A percentile compares a stretch with the other conserved stretches of the same genome.
phyloP scores from a whole-genome alignment of 2,797 vertebrate genomes.

The Benthosema pterotum region DNA sequence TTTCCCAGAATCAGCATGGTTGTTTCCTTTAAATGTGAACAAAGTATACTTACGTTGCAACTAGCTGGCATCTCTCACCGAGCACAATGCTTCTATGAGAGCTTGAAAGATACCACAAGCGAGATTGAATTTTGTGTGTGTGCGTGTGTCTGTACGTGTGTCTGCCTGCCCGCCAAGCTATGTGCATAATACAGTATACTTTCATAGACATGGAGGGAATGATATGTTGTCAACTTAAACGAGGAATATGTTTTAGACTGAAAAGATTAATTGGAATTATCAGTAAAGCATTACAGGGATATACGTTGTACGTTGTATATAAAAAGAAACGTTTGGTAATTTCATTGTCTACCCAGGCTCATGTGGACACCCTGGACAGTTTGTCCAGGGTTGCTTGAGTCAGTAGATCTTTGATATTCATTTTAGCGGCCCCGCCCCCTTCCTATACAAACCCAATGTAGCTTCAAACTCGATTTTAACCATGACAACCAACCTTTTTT shows the following conservation, averaged over 20 bases:
- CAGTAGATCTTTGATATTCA: no score
- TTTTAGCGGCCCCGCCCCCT: no score
- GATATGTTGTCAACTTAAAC: not conserved
- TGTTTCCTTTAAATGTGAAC: conserved; percentile 41
- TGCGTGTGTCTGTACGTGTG: not conserved
- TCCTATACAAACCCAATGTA: no score
- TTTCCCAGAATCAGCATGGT: conserved; percentile 48
- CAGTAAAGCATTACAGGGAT: no score
- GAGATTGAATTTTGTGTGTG: not conserved
- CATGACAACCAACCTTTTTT: no score
- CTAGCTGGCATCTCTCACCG: conserved; percentile 18
- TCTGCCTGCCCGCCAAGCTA: not conserved
- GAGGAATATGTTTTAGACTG: not conserved
- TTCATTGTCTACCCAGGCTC: no score
- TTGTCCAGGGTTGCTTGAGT: no score
- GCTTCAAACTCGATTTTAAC: no score
- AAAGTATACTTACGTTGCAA: conserved; percentile 36
- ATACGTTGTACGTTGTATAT: no score
- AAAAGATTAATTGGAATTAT: not conserved
- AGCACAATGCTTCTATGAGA: conserved; percentile 5
- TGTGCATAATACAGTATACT: no score
- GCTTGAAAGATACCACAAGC: not conserved
- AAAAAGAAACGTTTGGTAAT: no score
- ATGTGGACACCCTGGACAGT: no score
- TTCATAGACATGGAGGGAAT: not conserved